These are phyloP conservation scores for Empis livida DNA, from an alignment of 2,888 invertebrate species.

Conservation along the genomic window DNA sequence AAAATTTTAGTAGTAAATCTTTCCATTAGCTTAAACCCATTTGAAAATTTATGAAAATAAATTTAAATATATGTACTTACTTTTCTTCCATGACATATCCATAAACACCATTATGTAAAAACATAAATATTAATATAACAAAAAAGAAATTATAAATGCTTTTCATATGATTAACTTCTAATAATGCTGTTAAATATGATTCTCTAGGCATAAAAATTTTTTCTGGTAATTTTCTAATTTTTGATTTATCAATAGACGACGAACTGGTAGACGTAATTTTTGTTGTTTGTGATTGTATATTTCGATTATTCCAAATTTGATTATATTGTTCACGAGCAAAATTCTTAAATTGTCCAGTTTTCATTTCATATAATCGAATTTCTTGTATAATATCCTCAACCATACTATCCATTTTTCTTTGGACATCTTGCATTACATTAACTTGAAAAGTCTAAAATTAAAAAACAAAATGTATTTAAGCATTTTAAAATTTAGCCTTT, in stretches of 20 bases:
- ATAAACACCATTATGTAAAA: constrained; percentile 56
- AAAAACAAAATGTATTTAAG: no score
- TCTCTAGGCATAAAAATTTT: constrained; percentile 59
- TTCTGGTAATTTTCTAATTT: constrained; percentile 36
- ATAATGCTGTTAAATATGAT: constrained; percentile 67
- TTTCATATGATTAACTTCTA: constrained; percentile 63
- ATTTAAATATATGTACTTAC: constrained; percentile 30
- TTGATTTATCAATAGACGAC: background rate
- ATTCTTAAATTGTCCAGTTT: constrained; percentile 24
- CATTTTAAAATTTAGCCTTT: no score
- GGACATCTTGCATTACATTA: constrained; percentile 23
- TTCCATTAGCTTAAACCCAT: no score
- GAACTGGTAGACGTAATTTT: background rate
- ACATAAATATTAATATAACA: constrained; percentile 57
- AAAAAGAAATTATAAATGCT: constrained; percentile 78
- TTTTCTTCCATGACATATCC: constrained; percentile 62
- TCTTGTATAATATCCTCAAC: constrained; percentile 31
- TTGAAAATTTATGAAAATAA: no score
- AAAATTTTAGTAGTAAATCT: no score
- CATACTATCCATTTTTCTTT: constrained; percentile 25
- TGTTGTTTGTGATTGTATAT: background rate
- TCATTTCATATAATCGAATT: constrained; percentile 25
- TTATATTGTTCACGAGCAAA: constrained; percentile 16
- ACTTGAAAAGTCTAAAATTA: constrained; percentile 19
- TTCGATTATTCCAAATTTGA: constrained; percentile 14